phyloP scores from a whole-genome alignment of 2,797 vertebrate genomes.

The Argya squamiceps region DNA sequence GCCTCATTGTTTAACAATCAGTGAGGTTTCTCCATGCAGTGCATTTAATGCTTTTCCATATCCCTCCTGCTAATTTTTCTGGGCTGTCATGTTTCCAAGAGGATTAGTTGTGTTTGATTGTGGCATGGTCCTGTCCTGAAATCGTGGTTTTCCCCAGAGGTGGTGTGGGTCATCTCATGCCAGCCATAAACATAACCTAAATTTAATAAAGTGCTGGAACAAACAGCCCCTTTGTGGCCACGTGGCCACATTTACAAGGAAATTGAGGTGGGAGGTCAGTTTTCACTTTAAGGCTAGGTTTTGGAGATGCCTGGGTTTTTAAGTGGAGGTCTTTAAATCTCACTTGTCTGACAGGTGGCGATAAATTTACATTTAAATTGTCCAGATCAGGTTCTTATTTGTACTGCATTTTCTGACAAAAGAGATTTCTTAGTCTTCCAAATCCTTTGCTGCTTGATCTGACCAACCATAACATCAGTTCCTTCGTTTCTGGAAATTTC shows the following conservation, averaged over 20 bases:
- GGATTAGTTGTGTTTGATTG: not conserved
- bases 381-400: not conserved
- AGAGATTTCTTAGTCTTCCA: not conserved
- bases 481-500: not conserved
- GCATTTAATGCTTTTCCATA: not conserved
- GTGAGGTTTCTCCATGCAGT: not conserved
- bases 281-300: not conserved
- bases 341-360: not conserved
- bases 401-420: not conserved
- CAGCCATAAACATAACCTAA: accelerated
- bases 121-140: not conserved
- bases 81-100: accelerated
- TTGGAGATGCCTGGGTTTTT: not conserved
- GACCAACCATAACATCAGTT: not conserved
- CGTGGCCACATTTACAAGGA: not conserved
- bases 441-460: not conserved
- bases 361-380: conserved; percentile 54
- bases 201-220: not conserved
- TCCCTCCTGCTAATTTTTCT: not conserved
- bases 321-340: conserved; percentile 16
- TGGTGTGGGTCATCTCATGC: not conserved
- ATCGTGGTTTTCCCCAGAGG: not conserved
- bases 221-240: not conserved
- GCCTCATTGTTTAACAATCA: not conserved
- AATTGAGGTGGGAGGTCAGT: conserved; percentile 40